Base-by-base conservation (phyloP, 2,888 invertebrate species). In the Esperia sulphurella region DNA sequence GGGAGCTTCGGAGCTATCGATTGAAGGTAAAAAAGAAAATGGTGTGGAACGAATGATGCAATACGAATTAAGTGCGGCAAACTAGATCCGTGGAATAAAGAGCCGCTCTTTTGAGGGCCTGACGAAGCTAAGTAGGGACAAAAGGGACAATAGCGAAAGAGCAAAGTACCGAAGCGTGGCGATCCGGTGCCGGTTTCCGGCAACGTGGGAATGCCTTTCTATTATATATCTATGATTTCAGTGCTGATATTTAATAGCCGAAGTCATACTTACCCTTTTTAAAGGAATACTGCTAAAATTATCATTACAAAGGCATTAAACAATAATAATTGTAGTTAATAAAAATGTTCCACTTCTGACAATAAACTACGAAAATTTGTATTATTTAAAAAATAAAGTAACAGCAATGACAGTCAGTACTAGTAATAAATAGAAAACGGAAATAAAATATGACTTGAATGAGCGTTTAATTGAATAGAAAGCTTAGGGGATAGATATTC, bases 141-240 rank as follows among this genome's bases (percentile, higher is more conserved):
- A 82, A 71, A 78, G 75, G 79, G 79, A 81, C 82, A 85, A 83
- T 79, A 75, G 79, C 69, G 71, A 80, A 83, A 80, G 81, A 79
- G 75, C 70, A 71, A 75, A 80, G 86, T 83, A 85, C 77, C 77
- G 82, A 66, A 84, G 84, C 87, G 83, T 84, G 81, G 83, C 83
- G 69, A 79, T 82, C 75, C 65, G 77, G 72, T 66, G 65, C 68
- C 65, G 58, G 72, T 71, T 83, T 86, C 87, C 83, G 79, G 75
- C 68, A 70, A 79, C 85, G 85, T 88, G 86, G 82, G 87, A 88
- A 86, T 71, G 73, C 71, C 76, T 75, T 73, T 31, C 78, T 74
- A 76, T 73, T 65, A 61, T 65, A 65, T 69, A 67, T 59, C 58
- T 58, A 61, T 60, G 64, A 69, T 65, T 71, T 68, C 65, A 52